phyloP scores from a whole-genome alignment of 2,797 vertebrate genomes.

The Pseudochirops cupreus region DNA sequence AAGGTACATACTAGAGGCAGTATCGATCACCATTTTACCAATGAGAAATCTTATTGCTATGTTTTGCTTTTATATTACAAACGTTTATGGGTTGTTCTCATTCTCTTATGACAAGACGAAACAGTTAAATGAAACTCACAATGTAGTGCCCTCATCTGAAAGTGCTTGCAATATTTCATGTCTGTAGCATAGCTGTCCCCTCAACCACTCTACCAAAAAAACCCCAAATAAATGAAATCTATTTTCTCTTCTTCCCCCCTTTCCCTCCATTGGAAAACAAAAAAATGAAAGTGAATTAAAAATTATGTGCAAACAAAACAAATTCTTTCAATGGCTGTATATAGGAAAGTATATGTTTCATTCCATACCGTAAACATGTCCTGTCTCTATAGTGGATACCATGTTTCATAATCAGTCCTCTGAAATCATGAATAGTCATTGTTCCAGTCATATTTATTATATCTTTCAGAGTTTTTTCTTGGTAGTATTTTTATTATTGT shows the following conservation, averaged over 20 bases:
- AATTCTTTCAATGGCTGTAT: background rate
- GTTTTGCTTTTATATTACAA: background rate
- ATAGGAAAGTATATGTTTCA: background rate
- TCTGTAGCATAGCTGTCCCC: background rate
- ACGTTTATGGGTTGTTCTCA: background rate
- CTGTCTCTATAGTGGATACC: too few relatives aligned
- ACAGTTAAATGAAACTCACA: background rate
- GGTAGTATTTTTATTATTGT: background rate
- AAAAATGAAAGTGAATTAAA: background rate
- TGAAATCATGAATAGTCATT: background rate
- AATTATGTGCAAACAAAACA: background rate
- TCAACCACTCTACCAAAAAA: background rate
- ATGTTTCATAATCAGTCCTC: background rate
- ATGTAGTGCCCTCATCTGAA: background rate
- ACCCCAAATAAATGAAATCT: background rate
- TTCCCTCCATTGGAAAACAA: background rate
- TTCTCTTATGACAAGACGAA: background rate
- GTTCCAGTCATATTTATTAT: background rate
- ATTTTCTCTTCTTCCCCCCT: background rate
- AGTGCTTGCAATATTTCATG: background rate
- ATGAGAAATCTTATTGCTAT: background rate
- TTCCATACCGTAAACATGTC: background rate
- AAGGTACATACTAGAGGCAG: background rate
- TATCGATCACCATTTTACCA: background rate
- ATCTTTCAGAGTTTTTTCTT: background rate